Evolutionary conservation across 2,888 invertebrate genomes (phyloP).

Genomic region (Eristalinus aeneus): DNA sequence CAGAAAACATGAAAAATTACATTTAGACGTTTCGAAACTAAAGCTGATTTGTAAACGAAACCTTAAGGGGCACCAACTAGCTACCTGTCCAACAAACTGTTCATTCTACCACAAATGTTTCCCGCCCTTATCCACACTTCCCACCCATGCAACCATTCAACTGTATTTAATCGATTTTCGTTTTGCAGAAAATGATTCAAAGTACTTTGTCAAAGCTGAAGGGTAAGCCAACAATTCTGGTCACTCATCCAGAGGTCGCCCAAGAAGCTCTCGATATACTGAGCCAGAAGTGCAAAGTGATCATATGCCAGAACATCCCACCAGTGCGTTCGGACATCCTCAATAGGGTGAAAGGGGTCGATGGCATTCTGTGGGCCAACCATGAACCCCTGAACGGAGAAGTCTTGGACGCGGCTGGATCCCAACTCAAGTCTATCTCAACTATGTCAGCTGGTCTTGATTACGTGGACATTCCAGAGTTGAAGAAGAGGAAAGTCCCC

Average conservation of each 20-base stretch:
- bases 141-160: neutral
- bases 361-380: slow-evolving; percentile 78
- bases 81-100: too few relatives aligned
- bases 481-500: slow-evolving; percentile 87
- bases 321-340: slow-evolving; percentile 76
- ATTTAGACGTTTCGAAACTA: too few relatives aligned
- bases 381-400: slow-evolving; percentile 77
- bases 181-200: slow-evolving; percentile 25
- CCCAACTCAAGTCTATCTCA: slow-evolving; percentile 87
- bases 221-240: slow-evolving; percentile 83
- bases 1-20: too few relatives aligned
- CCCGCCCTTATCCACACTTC: too few relatives aligned
- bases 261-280: slow-evolving; percentile 85
- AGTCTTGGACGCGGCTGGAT: slow-evolving; percentile 80
- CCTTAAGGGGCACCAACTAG: too few relatives aligned
- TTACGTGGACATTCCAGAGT: slow-evolving; percentile 88
- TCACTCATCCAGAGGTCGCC: slow-evolving; percentile 87
- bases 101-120: too few relatives aligned
- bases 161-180: neutral
- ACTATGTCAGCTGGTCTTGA: slow-evolving; percentile 94
- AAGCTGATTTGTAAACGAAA: too few relatives aligned
- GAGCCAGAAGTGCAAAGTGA: slow-evolving; percentile 80
- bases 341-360: slow-evolving; percentile 77
- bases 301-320: slow-evolving; percentile 75
- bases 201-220: slow-evolving; percentile 26